Evolutionary conservation across 1,140 invertebrate genomes (phyloP).

Genomic region (Doryteuthis pealeii): DNA sequence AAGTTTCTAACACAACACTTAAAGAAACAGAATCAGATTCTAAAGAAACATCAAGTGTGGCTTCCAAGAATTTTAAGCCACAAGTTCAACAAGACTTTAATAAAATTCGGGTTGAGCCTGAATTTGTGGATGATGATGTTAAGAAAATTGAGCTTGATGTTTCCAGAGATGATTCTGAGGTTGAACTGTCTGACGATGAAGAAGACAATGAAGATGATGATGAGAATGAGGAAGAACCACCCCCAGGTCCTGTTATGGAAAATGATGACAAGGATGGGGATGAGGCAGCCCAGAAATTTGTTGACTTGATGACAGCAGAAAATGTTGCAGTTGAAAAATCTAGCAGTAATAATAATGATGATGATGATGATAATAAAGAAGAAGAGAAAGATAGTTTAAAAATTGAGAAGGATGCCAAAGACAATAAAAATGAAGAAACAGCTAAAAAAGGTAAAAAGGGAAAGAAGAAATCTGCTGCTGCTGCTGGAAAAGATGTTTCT

Average conservation of each 20-base stretch:
- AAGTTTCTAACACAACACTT: too few species aligned
- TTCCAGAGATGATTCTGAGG: constrained; percentile 14
- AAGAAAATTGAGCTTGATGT: constrained; percentile 23
- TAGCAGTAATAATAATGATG: constrained; percentile 18
- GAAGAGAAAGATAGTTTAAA: constrained; percentile 23
- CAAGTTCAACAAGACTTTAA: constrained; percentile 42
- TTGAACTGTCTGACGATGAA: not conserved
- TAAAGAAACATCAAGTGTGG: not conserved
- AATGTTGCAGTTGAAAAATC: not conserved
- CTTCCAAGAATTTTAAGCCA: constrained; percentile 11
- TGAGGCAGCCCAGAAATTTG: constrained; percentile 3
- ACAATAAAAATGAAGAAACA: constrained; percentile 14
- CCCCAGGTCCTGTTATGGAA: constrained; percentile 5
- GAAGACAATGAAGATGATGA: constrained; percentile 23
- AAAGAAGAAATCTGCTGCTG: not conserved
- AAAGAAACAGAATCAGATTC: not conserved
- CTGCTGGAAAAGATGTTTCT: too few species aligned
- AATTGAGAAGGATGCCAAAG: constrained; percentile 20
- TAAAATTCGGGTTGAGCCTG: constrained; percentile 45
- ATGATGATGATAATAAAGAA: constrained; percentile 18
- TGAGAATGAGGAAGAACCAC: constrained; percentile 19
- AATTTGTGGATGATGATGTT: constrained; percentile 45
- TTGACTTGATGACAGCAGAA: not conserved
- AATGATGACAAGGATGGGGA: constrained; percentile 9
- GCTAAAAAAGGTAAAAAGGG: constrained; percentile 9